phyloP scores from a whole-genome alignment of 2,797 vertebrate species.

The Pseudocheirus occidentalis region DNA sequence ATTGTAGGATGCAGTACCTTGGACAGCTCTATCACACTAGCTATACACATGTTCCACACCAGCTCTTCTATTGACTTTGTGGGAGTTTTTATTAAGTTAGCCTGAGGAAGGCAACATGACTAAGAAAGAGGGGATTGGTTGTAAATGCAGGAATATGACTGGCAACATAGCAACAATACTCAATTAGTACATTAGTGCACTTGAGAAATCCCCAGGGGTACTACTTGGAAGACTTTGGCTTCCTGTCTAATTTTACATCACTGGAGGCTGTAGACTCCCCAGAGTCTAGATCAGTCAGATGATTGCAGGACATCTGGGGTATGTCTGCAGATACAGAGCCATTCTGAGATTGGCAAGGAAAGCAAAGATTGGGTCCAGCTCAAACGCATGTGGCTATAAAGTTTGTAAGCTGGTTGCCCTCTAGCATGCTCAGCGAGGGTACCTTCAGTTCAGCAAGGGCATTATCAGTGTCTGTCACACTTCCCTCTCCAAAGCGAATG shows the following conservation, averaged over 20 bases:
- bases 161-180: conserved; percentile 31
- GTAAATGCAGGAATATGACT: conserved; percentile 6
- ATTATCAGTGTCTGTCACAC: conserved; percentile 26
- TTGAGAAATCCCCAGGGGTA: conserved; percentile 44
- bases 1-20: conserved; percentile 43
- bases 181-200: conserved; percentile 56
- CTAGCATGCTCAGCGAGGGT: neutral
- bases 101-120: conserved; percentile 47
- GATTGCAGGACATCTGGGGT: conserved; percentile 65
- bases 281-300: conserved; percentile 49
- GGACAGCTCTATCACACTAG: conserved; percentile 56
- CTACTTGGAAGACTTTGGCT: conserved; percentile 40
- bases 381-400: neutral
- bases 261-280: conserved; percentile 44
- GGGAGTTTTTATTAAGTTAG: conserved; percentile 42
- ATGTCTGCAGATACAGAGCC: conserved; percentile 33
- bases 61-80: neutral
- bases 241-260: conserved; percentile 57
- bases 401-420: neutral
- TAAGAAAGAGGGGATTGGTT: conserved; percentile 27
- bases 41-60: neutral
- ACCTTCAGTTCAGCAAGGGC: conserved; percentile 25
- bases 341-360: conserved; percentile 24
- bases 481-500: conserved; percentile 43
- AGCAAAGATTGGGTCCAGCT: neutral